Evolutionary conservation across 2,113 vertebrate genomes (phyloP).

Genomic region (Prunella fulvescens): DNA sequence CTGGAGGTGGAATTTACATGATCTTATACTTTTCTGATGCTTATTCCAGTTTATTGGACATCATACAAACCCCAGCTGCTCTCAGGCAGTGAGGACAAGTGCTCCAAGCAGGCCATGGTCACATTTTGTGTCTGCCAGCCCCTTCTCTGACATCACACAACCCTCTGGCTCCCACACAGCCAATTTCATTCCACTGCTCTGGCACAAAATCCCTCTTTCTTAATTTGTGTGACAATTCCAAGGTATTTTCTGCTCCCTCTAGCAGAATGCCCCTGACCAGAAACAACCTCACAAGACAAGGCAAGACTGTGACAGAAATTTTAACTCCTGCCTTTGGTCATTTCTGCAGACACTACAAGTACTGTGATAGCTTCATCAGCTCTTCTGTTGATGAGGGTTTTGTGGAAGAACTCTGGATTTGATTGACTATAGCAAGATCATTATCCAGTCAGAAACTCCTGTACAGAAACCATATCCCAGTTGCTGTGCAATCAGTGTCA

Average conservation of each 20-base stretch:
- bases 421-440: not conserved
- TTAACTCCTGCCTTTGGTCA: not conserved
- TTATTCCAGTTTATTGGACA: not conserved
- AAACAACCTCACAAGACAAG: not conserved
- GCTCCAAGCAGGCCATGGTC: not conserved
- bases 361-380: not conserved
- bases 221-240: not conserved
- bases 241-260: not conserved
- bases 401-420: not conserved
- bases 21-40: no score
- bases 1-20: not conserved
- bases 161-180: not conserved
- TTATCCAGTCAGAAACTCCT: not conserved
- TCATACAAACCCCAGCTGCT: not conserved
- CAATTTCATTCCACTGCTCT: not conserved
- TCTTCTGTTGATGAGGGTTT: not conserved
- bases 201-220: not conserved
- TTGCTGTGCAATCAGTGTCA: not conserved
- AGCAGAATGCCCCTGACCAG: not conserved
- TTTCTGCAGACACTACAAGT: not conserved
- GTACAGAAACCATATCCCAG: not conserved
- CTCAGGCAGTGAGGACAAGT: not conserved
- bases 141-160: not conserved
- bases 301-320: not conserved
- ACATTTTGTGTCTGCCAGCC: not conserved